phyloP scores from a whole-genome alignment of 2,888 invertebrate species.

The Eupithecia subfuscata region DNA sequence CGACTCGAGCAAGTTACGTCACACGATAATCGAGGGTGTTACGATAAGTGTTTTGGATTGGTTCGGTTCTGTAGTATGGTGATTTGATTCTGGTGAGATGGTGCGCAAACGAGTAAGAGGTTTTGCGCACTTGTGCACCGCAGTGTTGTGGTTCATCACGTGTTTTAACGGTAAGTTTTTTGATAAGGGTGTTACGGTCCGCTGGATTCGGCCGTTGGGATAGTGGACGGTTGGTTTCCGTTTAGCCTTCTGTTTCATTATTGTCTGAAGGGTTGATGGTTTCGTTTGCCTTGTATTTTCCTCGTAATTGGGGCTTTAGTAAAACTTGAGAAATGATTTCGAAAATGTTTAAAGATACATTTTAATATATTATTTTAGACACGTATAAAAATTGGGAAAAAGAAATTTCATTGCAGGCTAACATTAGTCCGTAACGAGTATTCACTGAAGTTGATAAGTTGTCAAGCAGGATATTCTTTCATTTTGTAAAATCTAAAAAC shows the following conservation, averaged over 20 bases:
- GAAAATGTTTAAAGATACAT: not conserved
- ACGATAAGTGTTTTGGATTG: slow-evolving; percentile 57
- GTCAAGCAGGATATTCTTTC: too few species aligned
- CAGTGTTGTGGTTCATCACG: slow-evolving; percentile 72
- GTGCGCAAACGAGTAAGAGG: slow-evolving; percentile 70
- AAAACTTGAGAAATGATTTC: not conserved
- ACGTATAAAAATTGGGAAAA: too few species aligned
- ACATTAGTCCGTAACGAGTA: too few species aligned
- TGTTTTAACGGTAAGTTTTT: slow-evolving; percentile 77
- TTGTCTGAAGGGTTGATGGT: slow-evolving; percentile 25
- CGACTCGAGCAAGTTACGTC: slow-evolving; percentile 65
- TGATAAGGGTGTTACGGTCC: slow-evolving; percentile 60
- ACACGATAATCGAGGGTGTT: slow-evolving; percentile 63
- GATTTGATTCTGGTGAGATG: slow-evolving; percentile 75
- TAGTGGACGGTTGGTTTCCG: slow-evolving; percentile 35
- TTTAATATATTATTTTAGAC: too few species aligned
- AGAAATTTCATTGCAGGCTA: too few species aligned
- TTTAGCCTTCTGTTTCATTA: slow-evolving; percentile 34
- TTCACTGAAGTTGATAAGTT: too few species aligned
- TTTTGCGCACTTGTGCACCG: slow-evolving; percentile 68
- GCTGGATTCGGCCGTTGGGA: slow-evolving; percentile 59
- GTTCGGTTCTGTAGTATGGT: slow-evolving; percentile 75
- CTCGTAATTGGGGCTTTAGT: not conserved
- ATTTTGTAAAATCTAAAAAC: too few species aligned
- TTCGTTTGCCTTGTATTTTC: slow-evolving; percentile 11